A percentile compares a stretch with the other conserved stretches of the same genome.
These are phyloP conservation scores for Cataglyphis albicans DNA, from an alignment of 2,888 invertebrate genomes.

Conservation along the genomic window DNA sequence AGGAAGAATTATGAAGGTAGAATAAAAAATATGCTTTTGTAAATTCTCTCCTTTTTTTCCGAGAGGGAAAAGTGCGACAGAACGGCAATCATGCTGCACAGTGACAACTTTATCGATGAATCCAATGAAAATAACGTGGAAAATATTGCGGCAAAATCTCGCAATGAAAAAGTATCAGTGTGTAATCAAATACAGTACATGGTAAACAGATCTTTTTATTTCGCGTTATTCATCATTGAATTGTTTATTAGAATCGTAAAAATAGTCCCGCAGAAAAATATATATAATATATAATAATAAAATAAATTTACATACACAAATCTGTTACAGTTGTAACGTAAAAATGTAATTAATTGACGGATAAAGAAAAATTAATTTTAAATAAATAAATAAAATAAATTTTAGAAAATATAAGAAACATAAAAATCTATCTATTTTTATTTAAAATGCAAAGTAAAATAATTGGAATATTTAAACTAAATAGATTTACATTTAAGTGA, in stretches of 20 bases:
- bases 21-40: background rate
- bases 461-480: background rate
- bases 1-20: background rate
- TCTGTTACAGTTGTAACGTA: background rate
- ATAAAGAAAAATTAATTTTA: background rate
- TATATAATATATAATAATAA: background rate
- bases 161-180: background rate
- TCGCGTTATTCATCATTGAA: slow-evolving; percentile 63
- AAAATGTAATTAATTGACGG: slow-evolving; percentile 13
- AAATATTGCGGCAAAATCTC: slow-evolving; percentile 27
- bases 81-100: background rate
- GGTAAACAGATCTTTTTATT: slow-evolving; percentile 75
- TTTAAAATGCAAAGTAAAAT: background rate
- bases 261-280: background rate
- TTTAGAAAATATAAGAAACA: slow-evolving; percentile 9
- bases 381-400: background rate
- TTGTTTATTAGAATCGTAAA: slow-evolving; percentile 7
- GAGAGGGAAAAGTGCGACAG: background rate
- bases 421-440: background rate
- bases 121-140: slow-evolving; percentile 3
- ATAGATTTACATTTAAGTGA: background rate
- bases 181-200: slow-evolving; percentile 69
- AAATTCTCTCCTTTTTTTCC: background rate
- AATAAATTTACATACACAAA: background rate
- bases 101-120: slow-evolving; percentile 12